Evolutionary conservation across 2,797 vertebrate genomes (phyloP).

Genomic region (Chaenodraco wilsoni): DNA sequence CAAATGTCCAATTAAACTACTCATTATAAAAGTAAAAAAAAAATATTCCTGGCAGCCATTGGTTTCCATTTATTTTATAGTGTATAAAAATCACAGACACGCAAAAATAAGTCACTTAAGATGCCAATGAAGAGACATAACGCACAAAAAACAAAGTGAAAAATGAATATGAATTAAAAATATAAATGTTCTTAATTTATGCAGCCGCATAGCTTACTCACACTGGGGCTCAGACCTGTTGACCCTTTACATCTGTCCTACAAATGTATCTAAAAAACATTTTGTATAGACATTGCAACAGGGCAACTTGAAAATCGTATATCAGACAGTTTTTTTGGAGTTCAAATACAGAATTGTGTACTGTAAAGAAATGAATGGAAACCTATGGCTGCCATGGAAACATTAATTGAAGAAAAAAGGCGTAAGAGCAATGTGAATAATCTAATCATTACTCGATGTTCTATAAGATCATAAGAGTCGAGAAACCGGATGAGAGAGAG

Average conservation of each 20-base stretch:
- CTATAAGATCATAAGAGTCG: not conserved
- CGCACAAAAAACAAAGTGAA: no score
- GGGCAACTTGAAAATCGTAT: no score
- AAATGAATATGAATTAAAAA: no score
- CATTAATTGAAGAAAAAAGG: not conserved
- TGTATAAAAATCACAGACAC: not conserved
- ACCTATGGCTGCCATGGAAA: not conserved
- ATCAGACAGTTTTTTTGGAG: not conserved
- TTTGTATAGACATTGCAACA: no score
- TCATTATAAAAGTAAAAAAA: not conserved
- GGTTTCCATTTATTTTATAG: not conserved
- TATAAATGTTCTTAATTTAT: no score
- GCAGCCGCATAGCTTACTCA: no score
- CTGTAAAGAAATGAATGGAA: not conserved
- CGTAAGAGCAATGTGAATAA: not conserved
- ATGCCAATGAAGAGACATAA: no score
- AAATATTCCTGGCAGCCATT: not conserved
- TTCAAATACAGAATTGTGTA: not conserved
- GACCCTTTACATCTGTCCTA: no score
- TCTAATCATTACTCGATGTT: not conserved
- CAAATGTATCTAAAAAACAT: no score
- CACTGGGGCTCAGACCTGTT: no score
- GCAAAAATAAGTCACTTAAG: not conserved
- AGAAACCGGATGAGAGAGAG: constrained; percentile 2
- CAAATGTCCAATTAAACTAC: not conserved